Conservation (phyloP, 1,140 invertebrate genomes). For the Danaus melanippus region DNA sequence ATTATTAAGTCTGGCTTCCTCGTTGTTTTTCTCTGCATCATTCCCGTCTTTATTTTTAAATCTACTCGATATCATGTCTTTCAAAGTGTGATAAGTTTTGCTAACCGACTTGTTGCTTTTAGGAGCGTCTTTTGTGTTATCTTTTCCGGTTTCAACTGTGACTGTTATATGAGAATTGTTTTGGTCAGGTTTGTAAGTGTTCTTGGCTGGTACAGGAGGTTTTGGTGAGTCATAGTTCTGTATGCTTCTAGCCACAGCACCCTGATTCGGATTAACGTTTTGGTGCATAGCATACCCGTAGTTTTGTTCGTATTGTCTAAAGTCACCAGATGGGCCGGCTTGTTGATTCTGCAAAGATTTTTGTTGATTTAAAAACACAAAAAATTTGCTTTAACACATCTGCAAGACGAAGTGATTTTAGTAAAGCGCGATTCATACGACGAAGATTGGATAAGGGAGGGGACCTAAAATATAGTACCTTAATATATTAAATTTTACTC, state of each 20-base stretch:
- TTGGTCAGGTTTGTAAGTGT: conserved; percentile 45
- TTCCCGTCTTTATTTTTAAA: conserved; percentile 79
- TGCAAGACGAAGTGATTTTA: too few species aligned
- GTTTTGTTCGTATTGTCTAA: conserved; percentile 59
- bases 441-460: too few species aligned
- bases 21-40: conserved; percentile 68
- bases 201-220: conserved; percentile 62
- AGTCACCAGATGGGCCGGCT: conserved; percentile 58
- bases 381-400: too few species aligned
- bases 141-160: conserved; percentile 70
- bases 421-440: too few species aligned
- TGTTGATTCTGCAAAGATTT: conserved; percentile 50
- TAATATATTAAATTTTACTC: too few species aligned
- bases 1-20: conserved; percentile 77
- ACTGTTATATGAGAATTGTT: conserved; percentile 69
- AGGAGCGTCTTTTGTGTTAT: conserved; percentile 69
- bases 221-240: conserved; percentile 61
- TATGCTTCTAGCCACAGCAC: conserved; percentile 41
- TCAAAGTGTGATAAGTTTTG: conserved; percentile 86
- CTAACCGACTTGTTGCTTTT: conserved; percentile 78
- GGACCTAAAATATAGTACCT: too few species aligned
- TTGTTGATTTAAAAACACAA: too few species aligned
- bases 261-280: conserved; percentile 41
- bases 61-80: conserved; percentile 87
- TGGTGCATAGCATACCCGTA: conserved; percentile 65